Base-by-base conservation (phyloP, 1,140 invertebrate genomes). In the Spodoptera frugiperda region DNA sequence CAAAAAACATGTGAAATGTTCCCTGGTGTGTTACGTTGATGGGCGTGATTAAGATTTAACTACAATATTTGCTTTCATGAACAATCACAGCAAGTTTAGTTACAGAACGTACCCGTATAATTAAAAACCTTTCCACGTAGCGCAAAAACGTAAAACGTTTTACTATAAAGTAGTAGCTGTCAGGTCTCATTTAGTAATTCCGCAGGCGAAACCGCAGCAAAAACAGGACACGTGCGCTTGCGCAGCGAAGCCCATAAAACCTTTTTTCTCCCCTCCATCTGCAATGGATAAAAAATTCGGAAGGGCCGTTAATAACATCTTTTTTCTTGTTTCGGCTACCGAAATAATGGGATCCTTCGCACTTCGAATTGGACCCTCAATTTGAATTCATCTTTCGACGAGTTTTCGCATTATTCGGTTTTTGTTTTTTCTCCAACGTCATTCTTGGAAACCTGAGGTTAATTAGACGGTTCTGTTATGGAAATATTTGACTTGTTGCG, bases 271-370 rank as follows among this genome's bases (percentile, higher is more conserved):
- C 79, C 44, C 63, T 63, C 51, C 33, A 49, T 63, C 57, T 70
- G 75, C 81, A 79, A 81, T 80, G 83, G 71, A 76, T 80, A 78
- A 84, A 67, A 84, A 84, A 85, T 84, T 85, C 81, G 83, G 79
- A 76, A 75, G 82, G 63, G 72, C 61, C 78, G 80, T 82, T 86
- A 87, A 87, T 88, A 84, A 83, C 80, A 72, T 78, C 51, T 73
- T 82, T 78, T 70, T 81, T 85, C 49, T 84, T 79, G 78, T 78
- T 88, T 85, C 65, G 65, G 81, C 81, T 83, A 82, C 86, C 82
- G 82, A 86, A 85, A 86, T 87, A 83, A 91, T 87, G 81, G 82
- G 78, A 76, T 83, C 61, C 81, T 84, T 89, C 82, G 84, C 85
- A 86, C 86, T 89, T 83, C 65, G 6, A 75, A 75, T 75, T 65